Base-by-base conservation (phyloP, 2,888 invertebrate species). In the Thecophora atra region DNA sequence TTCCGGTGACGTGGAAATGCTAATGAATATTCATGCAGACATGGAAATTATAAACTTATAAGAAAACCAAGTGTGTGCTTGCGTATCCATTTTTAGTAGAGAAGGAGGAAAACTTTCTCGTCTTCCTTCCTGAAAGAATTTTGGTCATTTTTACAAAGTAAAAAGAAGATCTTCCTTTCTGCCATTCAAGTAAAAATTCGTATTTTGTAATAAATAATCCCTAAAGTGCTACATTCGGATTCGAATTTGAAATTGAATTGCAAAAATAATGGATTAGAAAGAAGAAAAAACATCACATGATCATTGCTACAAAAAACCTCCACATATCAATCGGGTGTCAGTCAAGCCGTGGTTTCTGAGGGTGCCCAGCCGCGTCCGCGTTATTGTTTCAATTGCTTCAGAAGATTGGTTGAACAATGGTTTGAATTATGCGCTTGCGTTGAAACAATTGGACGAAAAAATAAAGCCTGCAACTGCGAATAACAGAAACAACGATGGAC, bases 401-500 rank as follows among this genome's bases (percentile, higher is more conserved):
- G 11, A 37, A 37, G 11, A 37, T 11, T 37, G 37, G 19, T 8
- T 3, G 28, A 28, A 30, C 51, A 66, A 28, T 30, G 30, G 13
- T 30, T n/a, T 47, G 21, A 51, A 28, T 47, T n/a, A 52, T 28
- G n/a, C 51, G 28, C 30, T n/a, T n/a, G 26, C 30, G 30, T 19
- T 17, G 51, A 52, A 52, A 66, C 51, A 51, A 37, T 63, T 63
- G 62, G 42, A 15, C 62, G 21, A 17, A 37, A 63, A n/a, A 63
- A 8, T 30, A 63, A 24, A 24, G 51, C 51, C 7, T 51, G 13
- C 3, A 28, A 30, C 5, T 17, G 28, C 65, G 15, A 62, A 52
- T 8, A 30, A 58, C 58, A 24, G 24, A 26, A 58, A 17, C 17
- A 28, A 17, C 7, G 30, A 8, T 26, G 51, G 15, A 8, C 15